A percentile compares a stretch with the other conserved stretches of the same genome.
Conservation (phyloP, 2,113 vertebrate genomes). For the Anguilla rostrata region DNA sequence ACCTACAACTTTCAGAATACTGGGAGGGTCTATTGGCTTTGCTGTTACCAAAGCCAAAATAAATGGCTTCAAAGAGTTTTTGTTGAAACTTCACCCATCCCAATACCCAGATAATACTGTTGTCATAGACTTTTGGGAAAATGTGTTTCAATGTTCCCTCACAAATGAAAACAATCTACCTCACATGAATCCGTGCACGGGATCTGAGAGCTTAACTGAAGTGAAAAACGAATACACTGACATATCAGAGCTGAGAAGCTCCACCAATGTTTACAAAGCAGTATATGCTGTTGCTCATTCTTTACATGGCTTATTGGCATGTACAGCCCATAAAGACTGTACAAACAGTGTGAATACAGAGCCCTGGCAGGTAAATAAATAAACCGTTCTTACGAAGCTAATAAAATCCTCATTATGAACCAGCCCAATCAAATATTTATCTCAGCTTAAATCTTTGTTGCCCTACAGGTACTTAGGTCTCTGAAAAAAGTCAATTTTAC, state of each 20-base stretch:
- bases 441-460: not conserved
- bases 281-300: slow-evolving; percentile 67
- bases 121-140: slow-evolving; percentile 71
- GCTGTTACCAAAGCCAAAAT: slow-evolving; percentile 62
- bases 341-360: not conserved
- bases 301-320: slow-evolving; percentile 40
- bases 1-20: slow-evolving; percentile 54
- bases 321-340: slow-evolving; percentile 7
- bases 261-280: slow-evolving; percentile 71
- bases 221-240: slow-evolving; percentile 62
- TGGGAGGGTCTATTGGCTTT: slow-evolving; percentile 65
- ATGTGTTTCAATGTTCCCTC: slow-evolving; percentile 56
- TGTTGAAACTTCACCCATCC: slow-evolving; percentile 58
- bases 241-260: slow-evolving; percentile 65
- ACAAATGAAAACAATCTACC: not conserved
- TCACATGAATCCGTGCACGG: slow-evolving; percentile 51
- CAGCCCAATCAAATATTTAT: not conserved
- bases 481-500: slow-evolving; percentile 8
- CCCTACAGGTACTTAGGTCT: not conserved
- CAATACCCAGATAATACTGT: slow-evolving; percentile 51
- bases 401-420: not conserved
- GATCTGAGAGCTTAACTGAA: slow-evolving; percentile 60
- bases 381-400: not conserved
- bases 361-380: slow-evolving; percentile 11
- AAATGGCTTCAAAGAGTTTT: slow-evolving; percentile 60